Percentiles rank a stretch among this genome's conserved stretches.
Conservation (phyloP, 92 coral and sea anemone species). For the Anthopleura xanthogrammica region DNA sequence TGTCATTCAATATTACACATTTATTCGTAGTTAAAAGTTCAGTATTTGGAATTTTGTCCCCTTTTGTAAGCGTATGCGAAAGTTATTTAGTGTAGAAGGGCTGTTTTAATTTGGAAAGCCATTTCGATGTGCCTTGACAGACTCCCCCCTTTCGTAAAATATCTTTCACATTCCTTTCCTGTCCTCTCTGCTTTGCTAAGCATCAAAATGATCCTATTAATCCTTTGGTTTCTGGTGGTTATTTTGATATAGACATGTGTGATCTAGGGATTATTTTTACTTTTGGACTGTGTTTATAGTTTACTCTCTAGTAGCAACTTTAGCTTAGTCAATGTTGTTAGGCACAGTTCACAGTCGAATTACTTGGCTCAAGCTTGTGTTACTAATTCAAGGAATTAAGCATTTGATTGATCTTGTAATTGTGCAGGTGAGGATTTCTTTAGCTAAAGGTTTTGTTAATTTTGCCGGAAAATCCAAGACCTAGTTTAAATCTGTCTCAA, state of each 20-base stretch:
- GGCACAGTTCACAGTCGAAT: background rate
- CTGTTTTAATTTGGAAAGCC: background rate
- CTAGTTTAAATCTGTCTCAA: background rate
- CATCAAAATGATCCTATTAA: background rate
- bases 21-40: background rate
- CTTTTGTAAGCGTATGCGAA: background rate
- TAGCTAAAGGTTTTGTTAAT: background rate
- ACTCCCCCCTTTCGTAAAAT: background rate
- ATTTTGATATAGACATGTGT: background rate
- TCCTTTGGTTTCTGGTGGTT: background rate
- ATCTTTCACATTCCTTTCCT: conserved; percentile 8
- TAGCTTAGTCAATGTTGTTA: background rate
- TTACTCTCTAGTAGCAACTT: background rate
- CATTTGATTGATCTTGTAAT: background rate
- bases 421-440: background rate
- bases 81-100: background rate
- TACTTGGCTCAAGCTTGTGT: background rate
- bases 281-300: background rate
- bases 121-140: background rate
- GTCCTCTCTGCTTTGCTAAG: conserved; percentile 6
- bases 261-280: background rate
- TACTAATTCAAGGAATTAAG: background rate
- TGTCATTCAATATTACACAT: background rate
- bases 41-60: background rate
- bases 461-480: background rate